These are phyloP conservation scores for Operophtera brumata DNA, from an alignment of 2,888 invertebrate genomes.

Conservation along the genomic window DNA sequence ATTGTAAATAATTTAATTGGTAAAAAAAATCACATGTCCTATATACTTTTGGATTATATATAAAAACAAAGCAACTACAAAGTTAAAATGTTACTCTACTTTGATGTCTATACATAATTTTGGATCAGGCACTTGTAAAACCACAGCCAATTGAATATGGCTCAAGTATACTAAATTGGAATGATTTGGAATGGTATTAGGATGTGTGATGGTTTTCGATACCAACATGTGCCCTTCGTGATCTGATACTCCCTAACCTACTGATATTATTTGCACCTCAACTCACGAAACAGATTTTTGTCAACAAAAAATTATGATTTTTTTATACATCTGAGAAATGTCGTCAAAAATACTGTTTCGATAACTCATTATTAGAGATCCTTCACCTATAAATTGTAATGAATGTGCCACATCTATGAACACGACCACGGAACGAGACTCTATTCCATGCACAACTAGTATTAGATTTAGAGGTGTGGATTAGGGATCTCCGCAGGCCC, in stretches of 20 bases:
- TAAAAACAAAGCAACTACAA: slow-evolving; percentile 2
- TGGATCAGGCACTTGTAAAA: slow-evolving; percentile 23
- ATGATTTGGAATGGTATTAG: slow-evolving; percentile 19
- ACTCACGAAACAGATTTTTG: not conserved
- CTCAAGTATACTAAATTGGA: slow-evolving; percentile 8
- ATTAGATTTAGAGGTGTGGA: slow-evolving; percentile 47
- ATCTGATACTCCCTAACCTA: slow-evolving; percentile 2
- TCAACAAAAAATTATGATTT: not conserved
- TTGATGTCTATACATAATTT: slow-evolving; percentile 11
- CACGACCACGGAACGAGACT: slow-evolving; percentile 21
- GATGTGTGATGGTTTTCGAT: slow-evolving; percentile 1
- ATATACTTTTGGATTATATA: no score
- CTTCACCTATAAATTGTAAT: slow-evolving; percentile 27
- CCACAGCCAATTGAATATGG: slow-evolving; percentile 1
- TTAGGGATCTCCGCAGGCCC: slow-evolving; percentile 76
- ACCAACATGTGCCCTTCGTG: not conserved
- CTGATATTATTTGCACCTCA: not conserved
- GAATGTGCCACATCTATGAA: slow-evolving; percentile 33
- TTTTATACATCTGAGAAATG: not conserved
- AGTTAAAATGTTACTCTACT: slow-evolving; percentile 1
- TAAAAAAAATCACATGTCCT: not conserved
- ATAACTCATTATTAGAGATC: slow-evolving; percentile 11
- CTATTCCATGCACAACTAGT: slow-evolving; percentile 5
- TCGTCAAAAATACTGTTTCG: not conserved
- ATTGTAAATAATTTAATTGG: slow-evolving; percentile 4